Evolutionary conservation across 2,113 vertebrate genomes (phyloP).

Genomic region (Microcebus murinus): DNA sequence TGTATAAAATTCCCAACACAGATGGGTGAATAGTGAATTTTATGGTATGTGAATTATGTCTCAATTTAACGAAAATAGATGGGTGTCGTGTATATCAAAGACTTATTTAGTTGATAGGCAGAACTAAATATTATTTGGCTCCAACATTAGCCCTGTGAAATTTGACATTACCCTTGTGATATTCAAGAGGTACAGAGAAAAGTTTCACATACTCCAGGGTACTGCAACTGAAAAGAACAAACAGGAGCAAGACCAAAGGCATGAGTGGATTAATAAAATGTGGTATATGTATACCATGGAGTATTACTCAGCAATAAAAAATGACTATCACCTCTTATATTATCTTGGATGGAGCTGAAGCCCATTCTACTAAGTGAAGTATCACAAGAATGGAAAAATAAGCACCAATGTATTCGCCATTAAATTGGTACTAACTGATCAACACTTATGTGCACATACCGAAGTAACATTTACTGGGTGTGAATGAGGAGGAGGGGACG

Average conservation of each 20-base stretch:
- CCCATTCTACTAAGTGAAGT: too few relatives aligned
- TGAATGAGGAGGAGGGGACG: too few relatives aligned
- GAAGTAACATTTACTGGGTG: too few relatives aligned
- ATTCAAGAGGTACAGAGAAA: slow-evolving; percentile 89
- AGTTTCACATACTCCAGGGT: slow-evolving; percentile 82
- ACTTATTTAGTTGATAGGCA: background rate
- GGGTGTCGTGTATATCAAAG: background rate
- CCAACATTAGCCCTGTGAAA: background rate
- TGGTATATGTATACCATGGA: too few relatives aligned
- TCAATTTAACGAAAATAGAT: slow-evolving; percentile 24
- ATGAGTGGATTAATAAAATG: background rate
- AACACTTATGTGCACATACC: too few relatives aligned
- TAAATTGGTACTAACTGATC: too few relatives aligned
- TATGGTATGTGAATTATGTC: background rate
- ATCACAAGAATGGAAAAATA: too few relatives aligned
- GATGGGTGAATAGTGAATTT: background rate
- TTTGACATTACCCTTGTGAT: background rate
- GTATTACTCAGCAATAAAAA: too few relatives aligned
- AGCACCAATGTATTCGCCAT: too few relatives aligned
- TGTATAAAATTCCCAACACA: background rate
- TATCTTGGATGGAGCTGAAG: too few relatives aligned
- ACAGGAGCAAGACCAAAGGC: slow-evolving; percentile 53
- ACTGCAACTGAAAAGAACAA: slow-evolving; percentile 82
- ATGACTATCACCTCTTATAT: too few relatives aligned
- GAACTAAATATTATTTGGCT: background rate